phyloP scores from a whole-genome alignment of 2,888 invertebrate genomes.

The Agapostemon virescens region DNA sequence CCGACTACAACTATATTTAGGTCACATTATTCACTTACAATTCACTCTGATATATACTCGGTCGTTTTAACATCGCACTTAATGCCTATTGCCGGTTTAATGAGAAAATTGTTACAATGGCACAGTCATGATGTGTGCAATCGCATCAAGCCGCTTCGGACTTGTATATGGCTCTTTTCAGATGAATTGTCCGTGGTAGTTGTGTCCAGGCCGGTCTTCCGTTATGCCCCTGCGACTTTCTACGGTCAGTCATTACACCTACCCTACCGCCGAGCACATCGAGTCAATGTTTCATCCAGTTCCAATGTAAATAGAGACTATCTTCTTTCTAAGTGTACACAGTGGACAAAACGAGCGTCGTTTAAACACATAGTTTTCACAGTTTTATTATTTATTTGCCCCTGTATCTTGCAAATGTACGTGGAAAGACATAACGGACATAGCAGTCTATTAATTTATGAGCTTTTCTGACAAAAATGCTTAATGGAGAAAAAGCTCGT shows the following conservation, averaged over 20 bases:
- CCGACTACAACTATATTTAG: conserved; percentile 73
- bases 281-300: not conserved
- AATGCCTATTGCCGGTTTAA: conserved; percentile 73
- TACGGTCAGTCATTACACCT: conserved; percentile 8
- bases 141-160: conserved; percentile 51
- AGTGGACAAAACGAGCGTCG: not conserved
- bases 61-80: conserved; percentile 71
- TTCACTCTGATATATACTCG: conserved; percentile 63
- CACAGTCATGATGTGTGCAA: conserved; percentile 66
- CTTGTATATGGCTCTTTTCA: conserved; percentile 50
- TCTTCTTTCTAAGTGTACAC: conserved; percentile 1
- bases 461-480: conserved; percentile 2
- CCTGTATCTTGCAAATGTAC: conserved; percentile 5
- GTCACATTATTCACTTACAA: conserved; percentile 77
- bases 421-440: not conserved
- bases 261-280: not conserved
- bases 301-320: conserved; percentile 19
- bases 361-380: not conserved
- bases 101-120: conserved; percentile 76
- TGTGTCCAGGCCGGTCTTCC: conserved; percentile 55
- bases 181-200: conserved; percentile 57
- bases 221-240: conserved; percentile 41
- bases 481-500: conserved; percentile 40
- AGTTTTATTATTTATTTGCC: not conserved
- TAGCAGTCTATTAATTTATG: not conserved